Evolutionary conservation across 2,797 vertebrate genomes (phyloP).

Genomic region (Myotis findleyi): DNA sequence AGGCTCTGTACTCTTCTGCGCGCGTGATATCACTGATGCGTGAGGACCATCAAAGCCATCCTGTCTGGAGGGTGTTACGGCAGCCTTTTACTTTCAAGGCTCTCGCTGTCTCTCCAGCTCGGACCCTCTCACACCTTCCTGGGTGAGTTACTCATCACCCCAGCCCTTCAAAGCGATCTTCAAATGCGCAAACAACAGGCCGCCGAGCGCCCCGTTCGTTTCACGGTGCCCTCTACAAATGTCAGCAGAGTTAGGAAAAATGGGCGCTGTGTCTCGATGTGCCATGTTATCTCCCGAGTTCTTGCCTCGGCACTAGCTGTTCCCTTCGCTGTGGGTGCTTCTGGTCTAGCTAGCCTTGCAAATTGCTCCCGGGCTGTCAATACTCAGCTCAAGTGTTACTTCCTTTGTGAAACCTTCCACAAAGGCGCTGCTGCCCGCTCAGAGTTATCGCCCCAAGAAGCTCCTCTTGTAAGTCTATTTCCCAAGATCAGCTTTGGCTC

Average conservation of each 20-base stretch:
- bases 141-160: background rate
- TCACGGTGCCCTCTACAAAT: fast-evolving
- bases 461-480: background rate
- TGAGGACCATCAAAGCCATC: background rate
- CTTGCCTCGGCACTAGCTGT: background rate
- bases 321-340: background rate
- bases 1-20: background rate
- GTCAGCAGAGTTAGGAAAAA: background rate
- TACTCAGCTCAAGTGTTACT: background rate
- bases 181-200: fast-evolving
- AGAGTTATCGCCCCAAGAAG: background rate
- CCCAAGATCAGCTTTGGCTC: background rate
- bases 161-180: background rate
- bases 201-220: fast-evolving
- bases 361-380: background rate
- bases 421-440: background rate
- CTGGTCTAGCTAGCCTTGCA: background rate
- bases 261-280: fast-evolving
- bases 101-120: fast-evolving
- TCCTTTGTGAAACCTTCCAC: background rate
- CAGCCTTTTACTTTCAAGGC: background rate
- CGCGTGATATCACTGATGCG: background rate
- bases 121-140: fast-evolving
- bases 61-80: background rate
- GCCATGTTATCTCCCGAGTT: background rate